Evolutionary conservation across 2,113 vertebrate species (phyloP), one percentile per base, ranked within the genome.

Genomic region (Solea solea): DNA sequence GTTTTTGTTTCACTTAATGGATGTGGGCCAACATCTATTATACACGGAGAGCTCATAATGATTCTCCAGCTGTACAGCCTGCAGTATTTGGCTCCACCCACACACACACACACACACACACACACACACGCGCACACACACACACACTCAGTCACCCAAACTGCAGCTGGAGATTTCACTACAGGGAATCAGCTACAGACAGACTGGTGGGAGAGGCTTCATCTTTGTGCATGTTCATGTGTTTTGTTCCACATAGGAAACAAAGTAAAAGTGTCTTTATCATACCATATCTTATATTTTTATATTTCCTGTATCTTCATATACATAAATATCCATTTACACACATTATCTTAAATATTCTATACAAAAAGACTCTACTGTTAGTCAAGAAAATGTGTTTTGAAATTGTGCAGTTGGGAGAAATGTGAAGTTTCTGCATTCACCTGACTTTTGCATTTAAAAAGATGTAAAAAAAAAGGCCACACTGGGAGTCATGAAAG

Each of bases 31-130:
- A 45, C 55, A 69, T 76, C 53, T 54, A 69, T 85, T 73, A 74
- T 67, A 66, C 49, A 78, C 48, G 51, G 55, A 65, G 48, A 64
- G 59, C 70, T 86, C 64, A 64, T 83, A 76, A 88, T 76, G 65
- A 78, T 76, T 81, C 79, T 82, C 54, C 78, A 84, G 78, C 70
- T 78, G 78, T 67, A 71, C 34, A 73, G 81, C 76, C 78, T 72
- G 83, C 74, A 76, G 88, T 66, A 70, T 56, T 65, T 8, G 12
- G 28, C 76, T 82, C 74, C 65, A 34, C 67, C 16, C 54, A 76
- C 67, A 56, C 74, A 70, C 16, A 66, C 59, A 58, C 39, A 58
- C 34, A 25, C 16, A 57, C 27, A 60, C 48, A 48, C 54, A 76
- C 2, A 45, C 73, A 75, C 1, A 62, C 39, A 61, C 10, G 14